Percentiles rank a stretch among this genome's conserved stretches.
phyloP scores from a whole-genome alignment of 2,888 invertebrate genomes.

The Elaeidobius kamerunicus region DNA sequence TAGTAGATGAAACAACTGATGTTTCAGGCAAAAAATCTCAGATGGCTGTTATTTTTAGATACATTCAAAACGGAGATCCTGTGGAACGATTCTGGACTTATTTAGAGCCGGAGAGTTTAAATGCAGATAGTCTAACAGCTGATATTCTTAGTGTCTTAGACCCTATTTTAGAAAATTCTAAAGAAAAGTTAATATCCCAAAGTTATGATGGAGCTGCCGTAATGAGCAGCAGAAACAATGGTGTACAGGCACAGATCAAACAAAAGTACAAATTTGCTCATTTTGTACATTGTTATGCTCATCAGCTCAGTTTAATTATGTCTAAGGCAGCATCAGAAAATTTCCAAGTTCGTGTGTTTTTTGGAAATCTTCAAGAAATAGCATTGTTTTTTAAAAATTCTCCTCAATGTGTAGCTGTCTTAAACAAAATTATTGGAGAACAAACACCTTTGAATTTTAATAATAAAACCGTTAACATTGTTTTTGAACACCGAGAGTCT shows the following conservation, averaged over 20 bases:
- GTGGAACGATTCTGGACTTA: constrained; percentile 38
- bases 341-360: constrained; percentile 31
- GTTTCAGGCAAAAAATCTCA: constrained; percentile 32
- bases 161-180: constrained; percentile 23
- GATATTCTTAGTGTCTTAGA: constrained; percentile 23
- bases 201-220: constrained; percentile 33
- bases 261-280: constrained; percentile 29
- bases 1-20: constrained; percentile 41
- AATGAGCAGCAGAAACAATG: constrained; percentile 28
- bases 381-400: constrained; percentile 32
- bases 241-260: constrained; percentile 30
- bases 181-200: constrained; percentile 31
- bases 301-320: constrained; percentile 34
- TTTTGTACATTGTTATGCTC: constrained; percentile 34
- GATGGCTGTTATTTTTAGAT: constrained; percentile 38
- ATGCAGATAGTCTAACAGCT: constrained; percentile 17
- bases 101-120: constrained; percentile 30
- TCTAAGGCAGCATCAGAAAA: constrained; percentile 28
- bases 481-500: constrained; percentile 30
- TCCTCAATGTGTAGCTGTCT: constrained; percentile 32
- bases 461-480: constrained; percentile 14
- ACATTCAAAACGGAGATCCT: constrained; percentile 31
- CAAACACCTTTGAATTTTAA: constrained; percentile 21
- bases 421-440: constrained; percentile 30
- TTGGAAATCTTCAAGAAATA: constrained; percentile 31